phyloP scores from a whole-genome alignment of 2,113 vertebrate genomes.

The Fregata magnificens region DNA sequence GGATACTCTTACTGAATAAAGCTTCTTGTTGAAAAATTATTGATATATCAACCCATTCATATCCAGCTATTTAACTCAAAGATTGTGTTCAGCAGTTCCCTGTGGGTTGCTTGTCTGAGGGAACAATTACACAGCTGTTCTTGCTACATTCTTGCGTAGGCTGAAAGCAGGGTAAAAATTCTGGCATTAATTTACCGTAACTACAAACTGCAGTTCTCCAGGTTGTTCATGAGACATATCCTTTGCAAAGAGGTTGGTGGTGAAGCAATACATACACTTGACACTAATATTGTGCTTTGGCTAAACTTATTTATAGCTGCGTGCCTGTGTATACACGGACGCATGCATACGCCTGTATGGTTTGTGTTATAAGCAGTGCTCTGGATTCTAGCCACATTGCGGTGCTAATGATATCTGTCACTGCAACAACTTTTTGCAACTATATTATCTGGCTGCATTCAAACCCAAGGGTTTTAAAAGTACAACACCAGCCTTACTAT shows the following conservation, averaged over 20 bases:
- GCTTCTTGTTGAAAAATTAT: background rate
- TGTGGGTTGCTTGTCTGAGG: background rate
- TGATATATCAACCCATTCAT: background rate
- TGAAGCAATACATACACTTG: background rate
- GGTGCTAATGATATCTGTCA: slow-evolving; percentile 23
- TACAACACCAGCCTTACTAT: background rate
- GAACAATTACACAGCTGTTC: slow-evolving; percentile 59
- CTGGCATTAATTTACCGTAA: slow-evolving; percentile 8
- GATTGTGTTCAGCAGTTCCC: background rate
- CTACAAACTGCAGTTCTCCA: background rate
- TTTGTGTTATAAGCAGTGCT: background rate
- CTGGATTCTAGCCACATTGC: background rate
- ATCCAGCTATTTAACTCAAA: background rate
- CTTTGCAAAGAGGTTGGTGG: background rate
- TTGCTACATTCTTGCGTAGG: slow-evolving; percentile 37
- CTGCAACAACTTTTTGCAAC: background rate
- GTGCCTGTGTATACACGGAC: background rate
- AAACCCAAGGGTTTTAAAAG: background rate
- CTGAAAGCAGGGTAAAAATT: slow-evolving; percentile 10
- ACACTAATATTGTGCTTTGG: background rate
- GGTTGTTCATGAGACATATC: background rate
- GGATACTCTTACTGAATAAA: background rate
- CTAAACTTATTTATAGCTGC: slow-evolving; percentile 3
- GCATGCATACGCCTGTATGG: accelerated
- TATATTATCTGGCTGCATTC: background rate